Percentiles rank a stretch among this genome's conserved stretches.
Conservation (phyloP, 1,140 invertebrate species). For the Drosophila chauvacae region DNA sequence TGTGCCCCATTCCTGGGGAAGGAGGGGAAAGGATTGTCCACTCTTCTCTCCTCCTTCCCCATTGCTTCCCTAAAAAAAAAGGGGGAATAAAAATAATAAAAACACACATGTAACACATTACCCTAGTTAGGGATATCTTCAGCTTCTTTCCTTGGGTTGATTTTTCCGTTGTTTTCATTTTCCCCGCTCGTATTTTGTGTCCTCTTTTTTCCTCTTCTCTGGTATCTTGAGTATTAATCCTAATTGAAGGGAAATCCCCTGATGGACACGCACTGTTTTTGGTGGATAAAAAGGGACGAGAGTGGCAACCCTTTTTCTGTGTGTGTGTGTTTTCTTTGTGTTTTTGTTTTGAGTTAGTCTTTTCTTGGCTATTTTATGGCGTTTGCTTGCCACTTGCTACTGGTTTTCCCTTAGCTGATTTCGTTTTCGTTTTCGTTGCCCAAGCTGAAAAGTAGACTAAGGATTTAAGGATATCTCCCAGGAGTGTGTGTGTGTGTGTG, state of each 20-base stretch:
- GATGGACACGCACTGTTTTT: conserved; percentile 67
- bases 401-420: conserved; percentile 49
- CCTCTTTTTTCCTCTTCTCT: conserved; percentile 38
- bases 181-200: conserved; percentile 30
- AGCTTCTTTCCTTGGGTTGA: conserved; percentile 11
- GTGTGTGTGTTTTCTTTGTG: conserved; percentile 15
- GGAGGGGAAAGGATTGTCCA: conserved; percentile 27
- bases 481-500: conserved; percentile 8
- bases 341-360: conserved; percentile 21
- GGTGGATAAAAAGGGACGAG: conserved; percentile 9
- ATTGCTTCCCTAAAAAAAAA: neutral
- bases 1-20: conserved; percentile 56
- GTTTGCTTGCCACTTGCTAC: conserved; percentile 45
- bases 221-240: conserved; percentile 82
- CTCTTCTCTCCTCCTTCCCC: neutral
- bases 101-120: conserved; percentile 66
- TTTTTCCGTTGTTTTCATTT: conserved; percentile 28
- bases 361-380: conserved; percentile 38
- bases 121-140: conserved; percentile 64
- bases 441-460: conserved; percentile 33
- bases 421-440: conserved; percentile 36
- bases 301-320: conserved; percentile 67
- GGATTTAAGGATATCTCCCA: conserved; percentile 46
- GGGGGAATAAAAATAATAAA: neutral
- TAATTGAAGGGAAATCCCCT: conserved; percentile 82